Percentiles rank a stretch among this genome's conserved stretches.
Evolutionary conservation across 2,113 vertebrate genomes (phyloP).

Genomic region (Cyanoramphus novaezelandiae): DNA sequence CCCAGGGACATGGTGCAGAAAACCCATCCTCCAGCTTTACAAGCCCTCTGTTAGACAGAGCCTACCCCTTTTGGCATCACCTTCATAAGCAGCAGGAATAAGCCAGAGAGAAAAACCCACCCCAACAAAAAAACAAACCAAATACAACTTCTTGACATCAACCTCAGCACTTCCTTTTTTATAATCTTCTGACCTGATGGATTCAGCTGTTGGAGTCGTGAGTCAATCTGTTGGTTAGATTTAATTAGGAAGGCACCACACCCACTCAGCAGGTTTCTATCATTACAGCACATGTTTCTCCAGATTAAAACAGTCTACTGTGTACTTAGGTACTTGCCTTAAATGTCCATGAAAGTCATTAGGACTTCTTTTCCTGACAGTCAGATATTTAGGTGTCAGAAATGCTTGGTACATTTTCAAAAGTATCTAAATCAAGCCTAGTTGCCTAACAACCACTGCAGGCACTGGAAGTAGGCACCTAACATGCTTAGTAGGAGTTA

Average conservation of each 20-base stretch:
- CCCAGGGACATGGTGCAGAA: background rate
- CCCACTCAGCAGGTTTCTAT: background rate
- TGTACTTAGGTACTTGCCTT: background rate
- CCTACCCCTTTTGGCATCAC: background rate
- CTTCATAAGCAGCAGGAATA: fast-evolving
- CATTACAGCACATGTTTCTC: background rate
- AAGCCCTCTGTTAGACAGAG: fast-evolving
- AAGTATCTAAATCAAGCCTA: slow-evolving; percentile 5
- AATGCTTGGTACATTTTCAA: background rate
- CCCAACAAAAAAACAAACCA: background rate
- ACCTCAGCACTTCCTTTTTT: background rate
- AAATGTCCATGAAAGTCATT: background rate
- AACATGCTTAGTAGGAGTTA: background rate
- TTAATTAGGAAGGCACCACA: background rate
- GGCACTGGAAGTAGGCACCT: background rate
- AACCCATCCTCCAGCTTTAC: background rate
- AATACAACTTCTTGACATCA: fast-evolving
- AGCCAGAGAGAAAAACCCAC: background rate
- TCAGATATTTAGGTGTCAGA: slow-evolving; percentile 16
- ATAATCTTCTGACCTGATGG: background rate
- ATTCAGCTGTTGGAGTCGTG: background rate
- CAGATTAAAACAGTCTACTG: background rate
- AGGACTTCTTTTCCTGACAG: background rate
- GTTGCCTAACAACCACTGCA: slow-evolving; percentile 27
- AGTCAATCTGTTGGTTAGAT: background rate